These are phyloP conservation scores for Scolopax bukidnonensis DNA, from an alignment of 2,797 vertebrate genomes.

Conservation along the genomic window DNA sequence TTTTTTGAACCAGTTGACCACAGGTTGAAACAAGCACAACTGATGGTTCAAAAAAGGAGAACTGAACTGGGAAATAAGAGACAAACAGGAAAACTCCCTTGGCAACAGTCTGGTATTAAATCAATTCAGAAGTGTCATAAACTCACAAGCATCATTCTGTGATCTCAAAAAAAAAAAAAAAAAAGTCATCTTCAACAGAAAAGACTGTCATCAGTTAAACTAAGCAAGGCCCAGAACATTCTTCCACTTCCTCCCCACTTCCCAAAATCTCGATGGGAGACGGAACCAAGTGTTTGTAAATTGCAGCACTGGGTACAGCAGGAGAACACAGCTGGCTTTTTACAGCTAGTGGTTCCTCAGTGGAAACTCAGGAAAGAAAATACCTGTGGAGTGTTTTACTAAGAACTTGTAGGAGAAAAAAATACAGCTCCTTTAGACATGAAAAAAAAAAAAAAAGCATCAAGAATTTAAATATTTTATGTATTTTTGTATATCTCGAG, in stretches of 20 bases:
- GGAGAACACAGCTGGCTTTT: not conserved
- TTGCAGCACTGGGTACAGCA: not conserved
- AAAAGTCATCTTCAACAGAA: not conserved
- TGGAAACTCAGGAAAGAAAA: not conserved
- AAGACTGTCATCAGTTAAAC: not conserved
- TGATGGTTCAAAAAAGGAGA: not conserved
- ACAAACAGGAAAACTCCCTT: not conserved
- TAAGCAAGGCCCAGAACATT: not conserved
- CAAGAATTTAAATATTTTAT: not conserved
- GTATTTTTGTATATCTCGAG: not conserved
- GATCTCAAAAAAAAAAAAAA: not conserved
- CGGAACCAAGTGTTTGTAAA: not conserved
- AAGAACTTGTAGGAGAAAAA: not conserved
- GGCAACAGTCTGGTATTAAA: not conserved
- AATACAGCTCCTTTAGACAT: not conserved
- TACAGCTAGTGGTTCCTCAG: not conserved
- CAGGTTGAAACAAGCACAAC: not conserved
- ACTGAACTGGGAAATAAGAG: not conserved
- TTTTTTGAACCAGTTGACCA: not conserved
- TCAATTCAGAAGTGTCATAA: not conserved
- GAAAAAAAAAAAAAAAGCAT: not conserved
- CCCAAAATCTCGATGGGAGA: accelerated
- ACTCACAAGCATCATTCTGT: not conserved
- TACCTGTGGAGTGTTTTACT: not conserved
- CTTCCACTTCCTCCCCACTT: not conserved